Evolutionary conservation across 2,888 invertebrate genomes (phyloP).

Genomic region (Sphaerophoria taeniata): DNA sequence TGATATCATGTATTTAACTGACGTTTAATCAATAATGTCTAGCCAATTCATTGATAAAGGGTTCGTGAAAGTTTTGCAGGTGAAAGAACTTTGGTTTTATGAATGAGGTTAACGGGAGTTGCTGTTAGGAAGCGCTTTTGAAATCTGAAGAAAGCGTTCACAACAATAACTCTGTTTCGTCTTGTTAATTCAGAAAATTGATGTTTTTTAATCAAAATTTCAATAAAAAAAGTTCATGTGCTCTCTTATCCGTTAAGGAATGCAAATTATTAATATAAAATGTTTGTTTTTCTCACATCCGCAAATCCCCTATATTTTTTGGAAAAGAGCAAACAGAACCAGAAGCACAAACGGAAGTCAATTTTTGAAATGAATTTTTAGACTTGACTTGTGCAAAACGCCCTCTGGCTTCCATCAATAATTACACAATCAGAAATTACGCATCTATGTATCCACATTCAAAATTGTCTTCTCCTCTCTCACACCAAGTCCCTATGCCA

Average conservation of each 20-base stretch:
- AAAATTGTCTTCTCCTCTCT: neutral
- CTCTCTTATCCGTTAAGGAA: conserved; percentile 10
- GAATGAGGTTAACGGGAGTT: too few relatives aligned
- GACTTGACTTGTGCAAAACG: conserved; percentile 4
- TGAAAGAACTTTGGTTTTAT: too few relatives aligned
- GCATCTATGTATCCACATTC: conserved; percentile 11
- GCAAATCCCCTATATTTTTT: neutral
- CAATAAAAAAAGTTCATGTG: neutral
- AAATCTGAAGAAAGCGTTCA: too few relatives aligned
- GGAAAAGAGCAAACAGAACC: neutral
- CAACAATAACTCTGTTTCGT: too few relatives aligned
- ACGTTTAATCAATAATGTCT: conserved; percentile 6
- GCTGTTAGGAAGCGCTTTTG: too few relatives aligned
- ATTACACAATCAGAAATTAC: conserved; percentile 55
- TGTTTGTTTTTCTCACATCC: conserved; percentile 46
- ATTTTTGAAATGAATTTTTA: conserved; percentile 31
- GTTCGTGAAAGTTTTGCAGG: neutral
- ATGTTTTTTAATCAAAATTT: conserved; percentile 44
- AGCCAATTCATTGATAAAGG: neutral
- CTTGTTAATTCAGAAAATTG: conserved; percentile 7
- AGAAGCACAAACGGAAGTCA: conserved; percentile 47
- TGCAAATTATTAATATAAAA: conserved; percentile 65
- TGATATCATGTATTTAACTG: neutral
- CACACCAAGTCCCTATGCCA: neutral
- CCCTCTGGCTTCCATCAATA: conserved; percentile 4